Evolutionary conservation across 2,113 vertebrate genomes (phyloP), one percentile per base, ranked within the genome.

Genomic region (Stegostoma tigrinum): DNA sequence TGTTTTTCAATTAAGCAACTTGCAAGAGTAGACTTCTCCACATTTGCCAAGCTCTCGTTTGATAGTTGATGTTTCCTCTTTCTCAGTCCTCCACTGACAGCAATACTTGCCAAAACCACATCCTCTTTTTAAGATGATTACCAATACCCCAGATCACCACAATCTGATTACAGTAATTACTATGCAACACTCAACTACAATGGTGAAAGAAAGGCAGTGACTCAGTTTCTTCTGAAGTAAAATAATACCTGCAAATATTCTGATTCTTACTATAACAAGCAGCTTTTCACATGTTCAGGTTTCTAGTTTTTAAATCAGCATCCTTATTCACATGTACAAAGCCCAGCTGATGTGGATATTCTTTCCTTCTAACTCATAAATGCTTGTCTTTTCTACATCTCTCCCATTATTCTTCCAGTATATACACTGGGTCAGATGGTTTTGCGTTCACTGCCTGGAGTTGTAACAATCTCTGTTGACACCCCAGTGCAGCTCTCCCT

Each of bases 201-300:
- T 66, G 89, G 61, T 55, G 89, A 91, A 91, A 66, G 89, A 66
- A 91, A 91, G 34, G 24, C 89, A n/a, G 55, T 64, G 87, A 64
- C 87, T 90, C 12, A 3, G 52, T 90, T 64, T 30, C 87, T 64
- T 90, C 30, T 64, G 3, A 91, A 91, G 14, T 64, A 64, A 64
- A 45, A n/a, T 4, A 89, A 30, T 8, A 3, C 86, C 48, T 27
- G 24, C 8, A 34, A 14, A 12, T 12, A 89, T 52, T 27, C 27
- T 24, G 48, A 55, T 55, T 89, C 86, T 89, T 89, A 55, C 23
- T 30, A 27, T 61, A 55, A 24, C 24, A 24, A 89, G 48, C 52
- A 34, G 86, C 48, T 89, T 89, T 55, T 89, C 86, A 34, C 86
- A 55, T 89, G n/a, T 38, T 38, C n/a, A 42, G 78, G 38, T 83